Conservation (phyloP, 2,888 invertebrate species). For the Malachius bipustulatus region DNA sequence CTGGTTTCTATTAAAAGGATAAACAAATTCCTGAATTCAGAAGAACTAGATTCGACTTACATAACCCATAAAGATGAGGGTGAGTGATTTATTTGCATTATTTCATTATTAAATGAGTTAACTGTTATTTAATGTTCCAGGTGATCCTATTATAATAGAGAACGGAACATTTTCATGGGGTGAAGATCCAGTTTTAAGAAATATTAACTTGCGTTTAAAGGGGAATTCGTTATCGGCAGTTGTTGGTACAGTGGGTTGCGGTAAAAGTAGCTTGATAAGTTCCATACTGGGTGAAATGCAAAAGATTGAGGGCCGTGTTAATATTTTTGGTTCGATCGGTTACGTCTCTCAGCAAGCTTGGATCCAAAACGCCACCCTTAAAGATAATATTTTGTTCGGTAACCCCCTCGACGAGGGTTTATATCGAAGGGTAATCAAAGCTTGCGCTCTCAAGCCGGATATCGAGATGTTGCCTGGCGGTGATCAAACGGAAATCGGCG, state of each 20-base stretch:
- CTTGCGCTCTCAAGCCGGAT: conserved; percentile 85
- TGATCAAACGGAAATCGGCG: conserved; percentile 96
- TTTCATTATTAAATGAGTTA: not conserved
- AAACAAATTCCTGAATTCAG: conserved; percentile 83
- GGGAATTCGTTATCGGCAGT: conserved; percentile 65
- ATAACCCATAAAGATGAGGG: conserved; percentile 68
- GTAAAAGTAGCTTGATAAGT: conserved; percentile 79
- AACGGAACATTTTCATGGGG: conserved; percentile 88
- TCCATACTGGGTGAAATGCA: conserved; percentile 88
- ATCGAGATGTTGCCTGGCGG: conserved; percentile 91
- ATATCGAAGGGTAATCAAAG: conserved; percentile 73
- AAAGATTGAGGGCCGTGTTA: conserved; percentile 66
- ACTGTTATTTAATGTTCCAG: conserved; percentile 28
- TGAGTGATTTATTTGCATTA: conserved; percentile 39
- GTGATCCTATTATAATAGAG: conserved; percentile 68
- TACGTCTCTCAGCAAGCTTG: conserved; percentile 94
- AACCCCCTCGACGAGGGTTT: conserved; percentile 53
- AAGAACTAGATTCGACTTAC: conserved; percentile 71
- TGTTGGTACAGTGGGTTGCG: conserved; percentile 80
- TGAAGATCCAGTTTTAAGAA: conserved; percentile 53
- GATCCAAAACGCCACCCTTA: conserved; percentile 93
- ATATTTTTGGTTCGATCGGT: conserved; percentile 55
- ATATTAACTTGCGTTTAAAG: conserved; percentile 61
- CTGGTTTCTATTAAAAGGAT: conserved; percentile 83
- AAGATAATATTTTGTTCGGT: conserved; percentile 89